A percentile compares a stretch with the other conserved stretches of the same genome.
phyloP scores from a whole-genome alignment of 2,113 vertebrate species.

The Saimiri boliviensis region DNA sequence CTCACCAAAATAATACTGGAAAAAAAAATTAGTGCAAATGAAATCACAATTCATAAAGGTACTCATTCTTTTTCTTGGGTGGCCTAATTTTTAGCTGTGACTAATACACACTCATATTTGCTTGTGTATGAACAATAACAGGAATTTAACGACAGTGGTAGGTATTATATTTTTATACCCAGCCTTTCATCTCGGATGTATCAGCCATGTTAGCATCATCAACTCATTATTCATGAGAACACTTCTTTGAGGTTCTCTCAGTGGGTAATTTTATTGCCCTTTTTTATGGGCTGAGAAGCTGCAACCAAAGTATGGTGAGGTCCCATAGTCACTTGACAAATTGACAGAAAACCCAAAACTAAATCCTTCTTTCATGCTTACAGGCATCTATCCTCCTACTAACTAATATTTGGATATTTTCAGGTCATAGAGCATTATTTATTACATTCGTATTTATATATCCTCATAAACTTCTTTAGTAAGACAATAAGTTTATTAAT shows the following conservation, averaged over 20 bases:
- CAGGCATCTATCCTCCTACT: background rate
- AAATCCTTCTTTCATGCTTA: background rate
- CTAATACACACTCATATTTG: background rate
- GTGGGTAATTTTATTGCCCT: background rate
- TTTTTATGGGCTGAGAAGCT: conserved; percentile 4
- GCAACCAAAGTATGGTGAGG: background rate
- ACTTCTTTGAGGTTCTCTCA: background rate
- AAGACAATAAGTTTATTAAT: background rate
- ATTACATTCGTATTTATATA: background rate
- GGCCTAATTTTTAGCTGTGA: background rate
- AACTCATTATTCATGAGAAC: background rate
- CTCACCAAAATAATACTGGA: background rate
- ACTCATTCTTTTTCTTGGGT: background rate
- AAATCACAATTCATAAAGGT: background rate
- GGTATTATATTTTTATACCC: background rate
- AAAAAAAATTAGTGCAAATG: background rate
- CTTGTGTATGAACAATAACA: background rate
- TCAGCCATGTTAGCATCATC: background rate
- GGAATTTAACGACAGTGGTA: background rate
- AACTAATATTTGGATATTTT: conserved; percentile 10
- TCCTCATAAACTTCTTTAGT: background rate
- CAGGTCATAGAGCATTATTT: background rate
- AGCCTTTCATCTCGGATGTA: background rate
- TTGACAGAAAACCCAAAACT: background rate
- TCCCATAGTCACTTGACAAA: background rate